Conservation (phyloP, 2,888 invertebrate species). For the Calameuta idolon region DNA sequence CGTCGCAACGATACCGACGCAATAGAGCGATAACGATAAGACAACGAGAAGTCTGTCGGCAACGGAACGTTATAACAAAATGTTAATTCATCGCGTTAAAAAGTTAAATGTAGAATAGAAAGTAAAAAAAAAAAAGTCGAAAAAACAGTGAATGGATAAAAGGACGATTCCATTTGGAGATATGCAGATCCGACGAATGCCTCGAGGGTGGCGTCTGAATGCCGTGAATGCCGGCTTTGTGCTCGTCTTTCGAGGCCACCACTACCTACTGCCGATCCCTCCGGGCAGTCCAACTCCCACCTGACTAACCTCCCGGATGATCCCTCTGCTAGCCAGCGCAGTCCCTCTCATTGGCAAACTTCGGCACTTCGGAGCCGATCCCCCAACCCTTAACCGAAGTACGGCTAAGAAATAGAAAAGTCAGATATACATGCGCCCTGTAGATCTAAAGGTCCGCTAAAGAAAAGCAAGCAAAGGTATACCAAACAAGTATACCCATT, state of each 20-base stretch:
- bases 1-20: not conserved
- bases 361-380: not conserved
- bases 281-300: not conserved
- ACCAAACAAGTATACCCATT: not conserved
- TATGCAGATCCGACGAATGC: conserved; percentile 54
- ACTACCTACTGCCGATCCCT: not conserved
- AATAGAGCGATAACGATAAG: not conserved
- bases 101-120: not conserved
- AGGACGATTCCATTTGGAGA: conserved; percentile 47
- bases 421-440: not conserved
- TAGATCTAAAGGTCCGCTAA: not conserved
- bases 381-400: not conserved
- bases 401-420: not conserved
- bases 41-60: not conserved
- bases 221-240: conserved; percentile 39
- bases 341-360: not conserved
- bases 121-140: not conserved
- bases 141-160: not conserved
- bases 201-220: conserved; percentile 39
- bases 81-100: conserved; percentile 3
- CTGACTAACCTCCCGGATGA: not conserved
- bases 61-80: not conserved
- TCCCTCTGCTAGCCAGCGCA: not conserved
- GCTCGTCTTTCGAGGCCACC: conserved; percentile 11
- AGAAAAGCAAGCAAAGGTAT: not conserved